Evolutionary conservation across 2,888 invertebrate genomes (phyloP).

Genomic region (Xestia rhomboidea): DNA sequence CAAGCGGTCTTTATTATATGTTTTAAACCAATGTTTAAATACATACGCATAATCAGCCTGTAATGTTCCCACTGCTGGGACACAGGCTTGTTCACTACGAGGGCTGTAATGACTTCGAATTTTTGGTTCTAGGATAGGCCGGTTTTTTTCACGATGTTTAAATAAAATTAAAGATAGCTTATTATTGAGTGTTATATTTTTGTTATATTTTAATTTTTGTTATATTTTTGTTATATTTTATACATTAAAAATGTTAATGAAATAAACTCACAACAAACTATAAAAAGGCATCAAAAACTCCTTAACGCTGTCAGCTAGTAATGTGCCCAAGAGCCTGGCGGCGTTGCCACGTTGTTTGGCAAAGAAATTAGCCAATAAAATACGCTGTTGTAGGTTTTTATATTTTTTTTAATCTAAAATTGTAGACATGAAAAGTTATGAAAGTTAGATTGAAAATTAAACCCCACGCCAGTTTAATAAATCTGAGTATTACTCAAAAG

Average conservation of each 20-base stretch:
- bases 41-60: background rate
- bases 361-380: too few species aligned
- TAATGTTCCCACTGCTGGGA: background rate
- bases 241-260: too few species aligned
- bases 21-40: background rate
- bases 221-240: too few species aligned
- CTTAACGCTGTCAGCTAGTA: background rate
- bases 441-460: background rate
- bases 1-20: background rate
- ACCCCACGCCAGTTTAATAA: slow-evolving; percentile 7
- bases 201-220: too few species aligned
- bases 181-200: too few species aligned
- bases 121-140: too few species aligned
- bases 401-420: too few species aligned
- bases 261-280: too few species aligned
- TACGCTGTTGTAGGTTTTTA: too few species aligned
- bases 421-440: too few species aligned
- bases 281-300: background rate
- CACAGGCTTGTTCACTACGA: too few species aligned
- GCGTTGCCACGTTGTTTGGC: background rate
- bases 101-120: too few species aligned
- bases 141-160: background rate
- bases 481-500: slow-evolving; percentile 18
- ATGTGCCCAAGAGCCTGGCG: background rate
- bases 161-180: background rate